Evolutionary conservation across 2,888 invertebrate genomes (phyloP).

Genomic region (Megalurothrips usitatus): DNA sequence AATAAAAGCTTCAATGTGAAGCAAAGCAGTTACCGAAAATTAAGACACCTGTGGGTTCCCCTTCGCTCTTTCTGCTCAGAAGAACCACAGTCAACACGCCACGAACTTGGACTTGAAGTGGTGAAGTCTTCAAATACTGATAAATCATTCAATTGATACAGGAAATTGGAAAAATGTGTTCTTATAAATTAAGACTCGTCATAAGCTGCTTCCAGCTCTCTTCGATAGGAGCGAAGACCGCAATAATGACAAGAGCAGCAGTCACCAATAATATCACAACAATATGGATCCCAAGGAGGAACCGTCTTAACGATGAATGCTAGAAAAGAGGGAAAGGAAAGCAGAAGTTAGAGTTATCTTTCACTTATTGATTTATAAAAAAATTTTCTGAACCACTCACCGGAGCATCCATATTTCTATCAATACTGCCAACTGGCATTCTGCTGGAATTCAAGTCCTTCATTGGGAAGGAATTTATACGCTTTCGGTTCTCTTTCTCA

Average conservation of each 20-base stretch:
- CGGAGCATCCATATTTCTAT: conserved; percentile 71
- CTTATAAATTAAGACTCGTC: neutral
- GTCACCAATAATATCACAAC: conserved; percentile 65
- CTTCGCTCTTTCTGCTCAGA: neutral
- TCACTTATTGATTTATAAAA: neutral
- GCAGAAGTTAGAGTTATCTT: conserved; percentile 34
- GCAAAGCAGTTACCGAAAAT: neutral
- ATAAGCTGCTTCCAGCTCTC: conserved; percentile 50
- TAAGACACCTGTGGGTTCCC: neutral
- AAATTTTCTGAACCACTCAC: conserved; percentile 55
- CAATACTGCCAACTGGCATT: conserved; percentile 59
- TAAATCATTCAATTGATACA: neutral
- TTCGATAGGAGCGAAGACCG: conserved; percentile 69
- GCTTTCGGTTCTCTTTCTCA: conserved; percentile 65
- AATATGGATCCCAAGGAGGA: conserved; percentile 72
- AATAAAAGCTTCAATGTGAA: neutral
- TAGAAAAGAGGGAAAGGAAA: conserved; percentile 51
- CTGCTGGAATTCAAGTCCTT: conserved; percentile 68
- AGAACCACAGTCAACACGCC: too few relatives aligned
- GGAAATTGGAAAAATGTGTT: neutral
- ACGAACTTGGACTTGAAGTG: too few relatives aligned
- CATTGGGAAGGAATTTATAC: conserved; percentile 80
- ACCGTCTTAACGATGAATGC: conserved; percentile 73
- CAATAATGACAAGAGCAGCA: conserved; percentile 67
- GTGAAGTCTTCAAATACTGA: too few relatives aligned